Evolutionary conservation across 2,113 vertebrate genomes (phyloP), one percentile per base, ranked within the genome.

Genomic region (Capreolus pygargus): DNA sequence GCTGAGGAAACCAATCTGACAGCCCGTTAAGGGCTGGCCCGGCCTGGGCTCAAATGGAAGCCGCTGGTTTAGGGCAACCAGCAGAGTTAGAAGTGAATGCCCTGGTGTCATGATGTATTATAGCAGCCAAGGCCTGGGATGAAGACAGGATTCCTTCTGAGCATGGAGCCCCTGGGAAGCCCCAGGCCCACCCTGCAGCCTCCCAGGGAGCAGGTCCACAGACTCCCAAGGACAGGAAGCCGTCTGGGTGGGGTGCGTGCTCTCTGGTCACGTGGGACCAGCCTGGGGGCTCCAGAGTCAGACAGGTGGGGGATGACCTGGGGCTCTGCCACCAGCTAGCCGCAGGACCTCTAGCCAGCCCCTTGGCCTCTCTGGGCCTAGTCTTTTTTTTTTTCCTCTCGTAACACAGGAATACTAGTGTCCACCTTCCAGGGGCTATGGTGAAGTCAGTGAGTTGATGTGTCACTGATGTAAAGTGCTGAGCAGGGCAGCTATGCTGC

Each of bases 81-180:
- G 47, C 43, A 47, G 21, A 74, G 36, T 52, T 23, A 78, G 39
- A 78, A 21, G 54, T 19, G 8, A 27, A 43, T 0, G 4, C 17
- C 39, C 23, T 11, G 16, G 13, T 23, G 21, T 85, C 33, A 23
- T 10, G 13, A n/a, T 30, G 52, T 33, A 1, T 4, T 33, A 1
- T 3, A 28, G 50, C 8, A 5, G n/a, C 57, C 57, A 57, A 14
- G 54, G 70, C 50, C 43, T 83, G 57, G 90, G 47, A 7, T 14
- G 28, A 78, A 87, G 76, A 55, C 61, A 4, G 50, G 39, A n/a
- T 25, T 52, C 60, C 36, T 43, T 21, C n/a, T 14, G 7, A 13
- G 7, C 14, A 1, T 4, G 7, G 30, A 86, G 30, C 1, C 58
- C 7, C 67, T 1, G 0, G 4, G 3, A 52, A 85, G 27, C 30